Evolutionary conservation across 1,140 invertebrate species (phyloP), one percentile per base, ranked within the genome.

Genomic region (Tetragnatha versicolor): DNA sequence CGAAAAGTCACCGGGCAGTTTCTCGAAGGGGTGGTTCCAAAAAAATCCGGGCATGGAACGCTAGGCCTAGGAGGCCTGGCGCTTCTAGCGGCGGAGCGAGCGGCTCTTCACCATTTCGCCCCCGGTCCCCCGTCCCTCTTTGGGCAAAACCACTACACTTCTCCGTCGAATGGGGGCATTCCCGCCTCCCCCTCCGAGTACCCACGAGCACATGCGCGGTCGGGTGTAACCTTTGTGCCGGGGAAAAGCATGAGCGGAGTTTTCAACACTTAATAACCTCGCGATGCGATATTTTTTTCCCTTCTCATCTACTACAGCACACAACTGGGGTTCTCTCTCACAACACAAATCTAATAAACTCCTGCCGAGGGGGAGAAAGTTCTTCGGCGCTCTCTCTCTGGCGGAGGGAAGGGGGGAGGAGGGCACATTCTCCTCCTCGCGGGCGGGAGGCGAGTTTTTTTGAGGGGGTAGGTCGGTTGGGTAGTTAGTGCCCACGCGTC

Each of bases 101-200:
- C 68, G 65, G 27, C 47, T 51, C 65, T 42, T 73, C 70, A 45
- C 39, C 51, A 58, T 65, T 63, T 75, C 72, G 31, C 72, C 58
- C 73, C 58, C 42, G 49, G 66, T 66, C 73, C 73, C 66, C 73
- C 72, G 58, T 61, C 72, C 72, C 61, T 66, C 61, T 73, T 60
- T 73, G 65, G 60, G 73, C 49, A 51, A 77, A 77, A 77, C 73
- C 73, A 77, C 73, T 77, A 77, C 76, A 79, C 76, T 79, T 69
- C 76, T 68, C 76, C 65, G 49, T 60, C 60, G 65, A 79, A 79
- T 79, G 76, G 76, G 76, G 76, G 76, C 76, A 79, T 69, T 79
- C 29, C 73, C 47, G 35, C 55, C 53, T 17, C 22, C 29, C 20
- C 35, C 61, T 37, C 61, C 39, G n/a, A 29, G 42, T 39, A 73